Evolutionary conservation across 1,140 invertebrate species (phyloP).

Genomic region (Ctenoplectra terminalis): DNA sequence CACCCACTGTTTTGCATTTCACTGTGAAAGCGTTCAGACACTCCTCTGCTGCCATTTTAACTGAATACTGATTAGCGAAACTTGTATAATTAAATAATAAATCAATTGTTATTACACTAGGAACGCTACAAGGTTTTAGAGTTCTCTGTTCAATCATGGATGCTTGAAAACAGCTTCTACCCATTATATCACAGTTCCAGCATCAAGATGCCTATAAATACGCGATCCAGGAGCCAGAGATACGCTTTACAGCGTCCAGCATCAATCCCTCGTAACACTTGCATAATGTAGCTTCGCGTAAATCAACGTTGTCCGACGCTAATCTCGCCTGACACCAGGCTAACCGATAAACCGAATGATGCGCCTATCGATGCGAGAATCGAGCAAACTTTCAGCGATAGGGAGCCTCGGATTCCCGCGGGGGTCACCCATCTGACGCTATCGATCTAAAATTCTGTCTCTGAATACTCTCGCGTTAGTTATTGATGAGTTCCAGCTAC

Average conservation of each 20-base stretch:
- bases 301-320: background rate
- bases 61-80: background rate
- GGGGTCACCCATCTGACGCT: constrained; percentile 42
- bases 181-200: no score
- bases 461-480: background rate
- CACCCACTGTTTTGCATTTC: constrained; percentile 30
- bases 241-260: constrained; percentile 1
- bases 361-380: constrained; percentile 49
- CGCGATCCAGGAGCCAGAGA: background rate
- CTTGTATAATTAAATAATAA: background rate
- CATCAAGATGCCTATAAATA: constrained; percentile 30
- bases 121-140: background rate
- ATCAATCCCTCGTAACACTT: background rate
- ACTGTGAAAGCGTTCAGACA: background rate
- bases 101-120: background rate
- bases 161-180: no score
- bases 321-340: background rate
- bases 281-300: background rate
- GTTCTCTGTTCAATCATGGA: background rate
- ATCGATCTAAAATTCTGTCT: constrained; percentile 13
- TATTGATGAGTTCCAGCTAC: background rate
- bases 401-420: constrained; percentile 57
- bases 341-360: constrained; percentile 33
- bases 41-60: background rate
- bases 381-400: constrained; percentile 52